Evolutionary conservation across 2,888 invertebrate genomes (phyloP), one percentile per base, ranked within the genome.

Genomic region (Mythimna pallens): DNA sequence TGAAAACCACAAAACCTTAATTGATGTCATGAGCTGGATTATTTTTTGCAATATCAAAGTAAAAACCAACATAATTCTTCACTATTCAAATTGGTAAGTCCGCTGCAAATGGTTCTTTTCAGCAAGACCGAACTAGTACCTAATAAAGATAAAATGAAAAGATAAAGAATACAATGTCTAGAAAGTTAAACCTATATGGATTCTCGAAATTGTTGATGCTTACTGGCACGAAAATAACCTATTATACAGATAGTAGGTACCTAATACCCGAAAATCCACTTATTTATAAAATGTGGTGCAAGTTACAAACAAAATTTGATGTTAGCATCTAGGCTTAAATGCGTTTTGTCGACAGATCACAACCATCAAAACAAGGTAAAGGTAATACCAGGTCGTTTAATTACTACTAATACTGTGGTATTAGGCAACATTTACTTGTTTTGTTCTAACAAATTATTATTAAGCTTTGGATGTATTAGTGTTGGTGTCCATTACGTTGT

Each of bases 401-500:
- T 69, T 52, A 43, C 25, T 30, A 14, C 34, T 50, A 50, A 62
- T 22, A n/a, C 52, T 17, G 9, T 30, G 14, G 12, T 43, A 62
- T 52, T 73, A 40, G 62, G 71, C 47, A 17, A 22, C 6, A 47
- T 30, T 43, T 30, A 54, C 30, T 66, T 55, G 30, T 65, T 55
- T 22, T 57, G 61, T 72, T 36, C 30, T 77, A 57, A 69, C 30
- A 17, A 47, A 57, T 59, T 34, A 57, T 59, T 34, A 55, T 55
- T 40, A 59, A 50, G 64, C 54, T 68, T 81, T 61, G 68, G 61
- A 52, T 77, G 58, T 36, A 54, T 74, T 74, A 9, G 55, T 61
- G 80, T 80, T 79, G 22, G 78, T 78, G 43, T 72, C 79, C 61
- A 73, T 55, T 47, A 63, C 20, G 34, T 66, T 82, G 43, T 80